phyloP scores from a whole-genome alignment of 2,113 vertebrate species.

The Oophaga pumilio region DNA sequence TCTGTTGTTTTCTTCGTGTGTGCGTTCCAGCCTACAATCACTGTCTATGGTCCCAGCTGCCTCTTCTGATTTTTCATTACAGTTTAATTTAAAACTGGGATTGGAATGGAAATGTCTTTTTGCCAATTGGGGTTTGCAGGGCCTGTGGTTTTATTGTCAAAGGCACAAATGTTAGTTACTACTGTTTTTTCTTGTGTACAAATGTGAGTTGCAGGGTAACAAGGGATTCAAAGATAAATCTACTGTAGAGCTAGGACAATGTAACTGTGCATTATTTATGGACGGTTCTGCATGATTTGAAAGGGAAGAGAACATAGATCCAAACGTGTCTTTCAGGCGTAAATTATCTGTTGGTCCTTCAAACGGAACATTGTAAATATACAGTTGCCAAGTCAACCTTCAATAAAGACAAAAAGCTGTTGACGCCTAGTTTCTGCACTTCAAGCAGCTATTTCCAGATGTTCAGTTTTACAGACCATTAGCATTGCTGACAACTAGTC shows the following conservation, averaged over 20 bases:
- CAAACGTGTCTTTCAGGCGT: neutral
- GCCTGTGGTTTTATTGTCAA: constrained; percentile 81
- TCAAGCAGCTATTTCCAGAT: constrained; percentile 9
- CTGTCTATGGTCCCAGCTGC: constrained; percentile 83
- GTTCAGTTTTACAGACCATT: neutral
- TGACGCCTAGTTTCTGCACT: neutral
- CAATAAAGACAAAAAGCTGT: constrained; percentile 11
- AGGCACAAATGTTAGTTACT: constrained; percentile 83
- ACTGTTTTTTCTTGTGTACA: constrained; percentile 76
- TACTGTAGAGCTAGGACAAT: constrained; percentile 59
- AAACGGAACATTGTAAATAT: constrained; percentile 29
- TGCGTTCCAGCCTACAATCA: constrained; percentile 79
- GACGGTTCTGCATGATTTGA: constrained; percentile 43
- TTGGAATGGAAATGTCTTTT: constrained; percentile 86
- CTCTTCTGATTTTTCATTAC: constrained; percentile 87
- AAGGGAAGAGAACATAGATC: constrained; percentile 7
- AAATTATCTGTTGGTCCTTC: constrained; percentile 23
- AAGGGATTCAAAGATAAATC: constrained; percentile 62
- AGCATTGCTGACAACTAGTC: neutral
- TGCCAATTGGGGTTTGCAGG: constrained; percentile 80
- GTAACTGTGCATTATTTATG: constrained; percentile 61
- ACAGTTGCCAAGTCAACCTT: constrained; percentile 24
- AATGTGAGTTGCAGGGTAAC: constrained; percentile 61
- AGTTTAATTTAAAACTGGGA: constrained; percentile 86
- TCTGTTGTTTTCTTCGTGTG: constrained; percentile 66